These are phyloP conservation scores for Psittacula derbiana DNA, from an alignment of 2,797 vertebrate genomes.

Conservation along the genomic window DNA sequence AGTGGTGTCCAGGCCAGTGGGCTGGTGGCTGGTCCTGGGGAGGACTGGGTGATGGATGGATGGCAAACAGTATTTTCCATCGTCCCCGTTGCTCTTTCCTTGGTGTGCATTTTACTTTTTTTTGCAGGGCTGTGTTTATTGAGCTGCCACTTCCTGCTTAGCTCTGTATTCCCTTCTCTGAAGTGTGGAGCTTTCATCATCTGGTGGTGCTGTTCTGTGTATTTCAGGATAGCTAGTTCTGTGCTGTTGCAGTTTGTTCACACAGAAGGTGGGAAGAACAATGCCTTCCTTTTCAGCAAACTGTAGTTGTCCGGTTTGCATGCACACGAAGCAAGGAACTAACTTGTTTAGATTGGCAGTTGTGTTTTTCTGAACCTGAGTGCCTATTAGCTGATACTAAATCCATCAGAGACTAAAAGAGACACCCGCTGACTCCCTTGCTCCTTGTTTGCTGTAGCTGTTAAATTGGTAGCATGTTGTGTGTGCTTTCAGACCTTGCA, in stretches of 20 bases:
- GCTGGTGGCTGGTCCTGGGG: too few species aligned
- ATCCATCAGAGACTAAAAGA: not conserved
- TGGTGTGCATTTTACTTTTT: not conserved
- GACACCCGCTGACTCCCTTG: fast-evolving
- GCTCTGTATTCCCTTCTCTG: not conserved
- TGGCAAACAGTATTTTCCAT: fast-evolving
- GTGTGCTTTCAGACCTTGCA: not conserved
- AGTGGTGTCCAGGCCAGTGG: too few species aligned
- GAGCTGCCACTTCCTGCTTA: not conserved
- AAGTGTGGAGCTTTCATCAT: not conserved
- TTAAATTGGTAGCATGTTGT: fast-evolving
- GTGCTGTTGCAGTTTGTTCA: not conserved
- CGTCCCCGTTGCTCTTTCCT: fast-evolving
- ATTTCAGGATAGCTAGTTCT: not conserved
- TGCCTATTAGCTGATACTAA: not conserved
- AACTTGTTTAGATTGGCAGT: not conserved
- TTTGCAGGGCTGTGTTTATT: fast-evolving
- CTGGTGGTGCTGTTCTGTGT: not conserved
- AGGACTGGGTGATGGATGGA: too few species aligned
- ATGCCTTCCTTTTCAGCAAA: not conserved
- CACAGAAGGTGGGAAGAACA: not conserved
- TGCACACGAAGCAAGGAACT: too few species aligned
- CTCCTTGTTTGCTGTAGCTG: not conserved
- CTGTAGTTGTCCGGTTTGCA: fast-evolving
- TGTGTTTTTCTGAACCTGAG: not conserved